A percentile compares a stretch with the other conserved stretches of the same genome.
Evolutionary conservation across 2,113 vertebrate genomes (phyloP).

Genomic region (Puma concolor): DNA sequence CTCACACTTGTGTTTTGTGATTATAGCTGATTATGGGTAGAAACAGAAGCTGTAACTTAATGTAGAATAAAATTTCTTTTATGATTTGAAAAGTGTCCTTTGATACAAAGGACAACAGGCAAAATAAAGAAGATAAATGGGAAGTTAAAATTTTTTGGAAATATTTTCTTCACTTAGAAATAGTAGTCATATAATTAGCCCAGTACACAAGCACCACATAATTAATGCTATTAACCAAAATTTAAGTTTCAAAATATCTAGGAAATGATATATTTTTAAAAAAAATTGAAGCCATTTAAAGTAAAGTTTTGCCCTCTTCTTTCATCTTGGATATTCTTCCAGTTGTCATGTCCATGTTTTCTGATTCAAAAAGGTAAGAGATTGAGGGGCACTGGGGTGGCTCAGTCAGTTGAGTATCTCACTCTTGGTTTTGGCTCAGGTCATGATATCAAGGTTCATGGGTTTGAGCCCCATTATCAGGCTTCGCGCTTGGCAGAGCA

Average conservation of each 20-base stretch:
- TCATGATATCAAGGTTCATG: too few relatives aligned
- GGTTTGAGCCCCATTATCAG: too few relatives aligned
- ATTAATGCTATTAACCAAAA: slow-evolving; percentile 70
- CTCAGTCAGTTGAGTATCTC: too few relatives aligned
- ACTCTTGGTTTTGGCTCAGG: too few relatives aligned
- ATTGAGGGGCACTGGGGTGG: background rate
- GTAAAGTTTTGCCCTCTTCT: background rate
- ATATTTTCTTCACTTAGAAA: slow-evolving; percentile 19
- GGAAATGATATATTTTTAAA: background rate
- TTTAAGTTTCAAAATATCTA: slow-evolving; percentile 53
- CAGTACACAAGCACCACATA: background rate
- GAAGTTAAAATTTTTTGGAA: background rate
- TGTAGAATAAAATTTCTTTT: background rate
- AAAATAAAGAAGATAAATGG: background rate
- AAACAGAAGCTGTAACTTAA: background rate
- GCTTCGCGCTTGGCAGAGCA: too few relatives aligned
- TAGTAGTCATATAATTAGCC: background rate
- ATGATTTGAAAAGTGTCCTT: background rate
- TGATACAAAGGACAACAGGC: background rate
- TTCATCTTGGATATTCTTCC: background rate
- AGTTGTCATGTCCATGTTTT: background rate
- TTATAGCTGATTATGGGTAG: background rate
- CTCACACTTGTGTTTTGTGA: background rate
- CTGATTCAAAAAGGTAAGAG: slow-evolving; percentile 42
- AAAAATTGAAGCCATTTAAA: background rate